Percentiles rank a stretch among this genome's conserved stretches.
phyloP scores from a whole-genome alignment of 1,140 invertebrate genomes.

The Samia ricini region DNA sequence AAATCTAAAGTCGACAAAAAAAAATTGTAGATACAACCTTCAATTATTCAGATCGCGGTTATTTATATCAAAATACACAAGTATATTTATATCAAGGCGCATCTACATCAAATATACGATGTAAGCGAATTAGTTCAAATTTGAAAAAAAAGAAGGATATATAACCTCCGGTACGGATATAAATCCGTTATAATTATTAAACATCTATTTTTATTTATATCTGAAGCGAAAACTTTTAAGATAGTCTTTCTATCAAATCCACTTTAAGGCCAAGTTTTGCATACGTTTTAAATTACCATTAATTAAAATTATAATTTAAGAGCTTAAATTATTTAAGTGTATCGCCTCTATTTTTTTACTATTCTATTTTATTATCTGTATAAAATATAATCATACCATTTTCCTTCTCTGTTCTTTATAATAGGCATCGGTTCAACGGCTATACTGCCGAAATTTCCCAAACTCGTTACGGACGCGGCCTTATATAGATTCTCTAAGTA shows the following conservation, averaged over 20 bases:
- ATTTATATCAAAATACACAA: no score
- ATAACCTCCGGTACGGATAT: not conserved
- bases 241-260: not conserved
- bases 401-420: conserved; percentile 70
- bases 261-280: no score
- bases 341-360: no score
- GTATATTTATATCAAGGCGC: not conserved
- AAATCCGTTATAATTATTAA: no score
- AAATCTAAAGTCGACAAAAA: no score
- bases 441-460: conserved; percentile 63
- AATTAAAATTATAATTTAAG: no score
- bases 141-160: not conserved
- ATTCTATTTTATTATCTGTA: not conserved
- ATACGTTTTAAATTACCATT: no score
- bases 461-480: conserved; percentile 61
- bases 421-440: conserved; percentile 65
- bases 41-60: no score
- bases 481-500: conserved; percentile 68
- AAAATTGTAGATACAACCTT: no score
- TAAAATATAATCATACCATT: conserved; percentile 43
- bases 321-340: no score
- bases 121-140: not conserved
- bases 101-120: not conserved
- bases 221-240: not conserved
- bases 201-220: not conserved